A percentile compares a stretch with the other conserved stretches of the same genome.
Conservation (phyloP, 2,888 invertebrate species). For the Mimachlamys varia region DNA sequence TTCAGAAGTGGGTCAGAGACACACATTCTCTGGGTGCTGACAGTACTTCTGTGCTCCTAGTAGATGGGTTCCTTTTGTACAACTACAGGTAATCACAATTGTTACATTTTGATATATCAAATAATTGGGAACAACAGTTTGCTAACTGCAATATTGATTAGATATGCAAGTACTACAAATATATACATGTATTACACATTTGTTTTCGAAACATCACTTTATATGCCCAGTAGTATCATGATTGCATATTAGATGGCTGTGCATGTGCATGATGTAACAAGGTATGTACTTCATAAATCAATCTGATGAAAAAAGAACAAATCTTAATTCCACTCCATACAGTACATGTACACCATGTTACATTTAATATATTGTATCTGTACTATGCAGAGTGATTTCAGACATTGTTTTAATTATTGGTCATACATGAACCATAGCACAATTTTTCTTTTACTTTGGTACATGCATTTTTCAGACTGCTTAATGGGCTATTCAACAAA, state of each 20-base stretch:
- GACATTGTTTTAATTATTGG: too few relatives aligned
- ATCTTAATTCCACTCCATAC: too few relatives aligned
- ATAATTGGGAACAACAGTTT: not conserved
- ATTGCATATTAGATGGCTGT: too few relatives aligned
- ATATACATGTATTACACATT: too few relatives aligned
- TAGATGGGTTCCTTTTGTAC: slow-evolving; percentile 73
- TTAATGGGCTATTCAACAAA: slow-evolving; percentile 63
- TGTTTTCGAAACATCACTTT: not conserved
- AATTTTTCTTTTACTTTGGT: not conserved
- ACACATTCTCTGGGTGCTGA: slow-evolving; percentile 36
- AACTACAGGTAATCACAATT: slow-evolving; percentile 65
- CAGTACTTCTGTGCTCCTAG: slow-evolving; percentile 56
- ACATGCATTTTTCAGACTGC: slow-evolving; percentile 67
- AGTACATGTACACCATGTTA: too few relatives aligned
- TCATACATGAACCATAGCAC: not conserved
- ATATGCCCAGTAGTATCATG: not conserved
- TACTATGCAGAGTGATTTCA: too few relatives aligned
- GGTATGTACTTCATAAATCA: too few relatives aligned
- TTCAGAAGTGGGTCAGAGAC: slow-evolving; percentile 55
- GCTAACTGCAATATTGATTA: not conserved
- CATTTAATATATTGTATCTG: too few relatives aligned
- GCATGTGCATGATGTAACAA: too few relatives aligned
- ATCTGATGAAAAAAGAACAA: too few relatives aligned
- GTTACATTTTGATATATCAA: not conserved
- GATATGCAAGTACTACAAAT: too few relatives aligned